A percentile compares a stretch with the other conserved stretches of the same genome.
Evolutionary conservation across 2,888 invertebrate genomes (phyloP).

Genomic region (Drosophila nigritarsus): DNA sequence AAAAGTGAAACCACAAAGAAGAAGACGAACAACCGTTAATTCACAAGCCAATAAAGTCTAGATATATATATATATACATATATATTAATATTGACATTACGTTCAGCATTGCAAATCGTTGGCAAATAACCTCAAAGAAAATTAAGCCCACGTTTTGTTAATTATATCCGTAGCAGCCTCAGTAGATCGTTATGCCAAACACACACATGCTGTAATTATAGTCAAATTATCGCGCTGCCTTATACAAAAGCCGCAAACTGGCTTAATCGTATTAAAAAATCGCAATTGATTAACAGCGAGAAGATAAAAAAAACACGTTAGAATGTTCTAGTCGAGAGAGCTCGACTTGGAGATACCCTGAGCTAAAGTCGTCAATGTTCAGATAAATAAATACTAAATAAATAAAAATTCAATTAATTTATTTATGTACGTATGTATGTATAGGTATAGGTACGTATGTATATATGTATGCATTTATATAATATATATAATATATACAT

Average conservation of each 20-base stretch:
- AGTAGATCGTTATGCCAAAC: constrained; percentile 35
- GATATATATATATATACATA: no score
- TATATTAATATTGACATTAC: neutral
- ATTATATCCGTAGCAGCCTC: constrained; percentile 4
- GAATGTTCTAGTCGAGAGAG: neutral
- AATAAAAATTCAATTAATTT: no score
- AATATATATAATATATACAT: no score
- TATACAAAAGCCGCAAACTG: constrained; percentile 55
- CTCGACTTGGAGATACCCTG: neutral
- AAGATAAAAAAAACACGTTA: neutral
- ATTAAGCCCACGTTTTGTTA: constrained; percentile 16
- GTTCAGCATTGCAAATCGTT: neutral
- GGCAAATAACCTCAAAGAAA: neutral
- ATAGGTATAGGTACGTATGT: neutral
- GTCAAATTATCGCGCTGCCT: constrained; percentile 67
- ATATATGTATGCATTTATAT: neutral
- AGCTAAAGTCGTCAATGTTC: neutral
- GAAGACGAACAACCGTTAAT: neutral
- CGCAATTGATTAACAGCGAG: constrained; percentile 47
- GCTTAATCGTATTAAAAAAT: constrained; percentile 62
- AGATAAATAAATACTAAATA: neutral
- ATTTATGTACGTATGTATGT: neutral
- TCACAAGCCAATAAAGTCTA: neutral
- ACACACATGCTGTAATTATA: constrained; percentile 63
- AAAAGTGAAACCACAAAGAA: neutral